These are phyloP conservation scores for Hippolais icterina DNA, from an alignment of 2,113 vertebrate genomes.

Conservation along the genomic window DNA sequence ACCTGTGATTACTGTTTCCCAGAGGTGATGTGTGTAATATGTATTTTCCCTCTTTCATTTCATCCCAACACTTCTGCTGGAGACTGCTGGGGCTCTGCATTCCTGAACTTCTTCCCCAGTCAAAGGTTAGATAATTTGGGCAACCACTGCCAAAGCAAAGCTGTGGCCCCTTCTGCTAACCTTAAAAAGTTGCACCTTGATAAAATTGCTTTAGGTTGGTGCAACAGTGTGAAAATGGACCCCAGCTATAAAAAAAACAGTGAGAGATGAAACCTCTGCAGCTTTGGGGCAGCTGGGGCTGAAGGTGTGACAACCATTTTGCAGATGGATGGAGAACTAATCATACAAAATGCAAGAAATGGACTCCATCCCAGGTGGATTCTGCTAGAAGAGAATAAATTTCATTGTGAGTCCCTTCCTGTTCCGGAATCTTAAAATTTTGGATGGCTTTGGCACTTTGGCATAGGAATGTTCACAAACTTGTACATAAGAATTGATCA, in stretches of 20 bases:
- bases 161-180: not conserved
- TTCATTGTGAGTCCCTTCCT: not conserved
- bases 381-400: not conserved
- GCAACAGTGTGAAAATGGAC: not conserved
- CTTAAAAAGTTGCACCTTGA: not conserved
- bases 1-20: slow-evolving; percentile 72
- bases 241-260: not conserved
- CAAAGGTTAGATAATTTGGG: slow-evolving; percentile 46
- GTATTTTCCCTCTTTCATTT: slow-evolving; percentile 58
- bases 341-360: not conserved
- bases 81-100: slow-evolving; percentile 58
- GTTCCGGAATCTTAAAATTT: not conserved
- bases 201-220: not conserved
- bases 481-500: not conserved
- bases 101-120: slow-evolving; percentile 57
- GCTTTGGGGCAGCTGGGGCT: not conserved
- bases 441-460: not conserved
- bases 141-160: not conserved
- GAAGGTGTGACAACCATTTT: not conserved
- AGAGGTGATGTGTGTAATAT: slow-evolving; percentile 73
- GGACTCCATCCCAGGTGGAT: not conserved
- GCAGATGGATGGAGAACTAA: not conserved
- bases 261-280: not conserved
- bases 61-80: slow-evolving; percentile 42
- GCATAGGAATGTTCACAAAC: not conserved